Base-by-base conservation (phyloP, 2,888 invertebrate species). In the Acronicta leporina region DNA sequence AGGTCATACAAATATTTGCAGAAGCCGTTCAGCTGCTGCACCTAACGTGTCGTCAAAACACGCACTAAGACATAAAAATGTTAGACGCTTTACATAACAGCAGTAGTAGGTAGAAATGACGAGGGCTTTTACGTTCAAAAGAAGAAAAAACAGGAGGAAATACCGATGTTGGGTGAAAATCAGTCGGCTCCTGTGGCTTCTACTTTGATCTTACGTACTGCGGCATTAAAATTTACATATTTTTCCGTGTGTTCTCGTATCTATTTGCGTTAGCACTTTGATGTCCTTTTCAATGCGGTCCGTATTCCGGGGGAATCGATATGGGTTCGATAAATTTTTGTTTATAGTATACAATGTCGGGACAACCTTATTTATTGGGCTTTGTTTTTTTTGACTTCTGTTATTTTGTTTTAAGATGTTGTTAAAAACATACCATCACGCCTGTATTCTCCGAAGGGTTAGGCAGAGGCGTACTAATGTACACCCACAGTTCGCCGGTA, bases 141-240 rank as follows among this genome's bases (percentile, higher is more conserved):
- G 58, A 58, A 63, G 68, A 69, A 79, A 75, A 84, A 81, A 82
- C 75, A 80, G 80, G 82, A 82, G 68, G 68, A 69, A 77, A 79
- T 68, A 63, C 64, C 69, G 46, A 79, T 78, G 79, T 63, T 63
- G 62, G 73, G 83, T 70, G 83, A 82, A 84, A 87, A 87, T 87
- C 87, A 85, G 80, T 79, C 80, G 63, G 70, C 77, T 75, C 59
- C 77, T 73, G 68, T 57, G 54, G 44, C 45, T 53, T 38, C 42
- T 61, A 82, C 94, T 94, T 93, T 94, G 93, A 94, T 94, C 91
- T 90, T 77, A 73, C 42, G 15, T 63, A 51, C 78, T 72, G 84
- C 80, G 84, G 87, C 84, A 88, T 92, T 91, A 90, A 85, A 91
- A 94, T 94, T 94, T 92, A 93, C 94, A 94, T 94, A 93, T 90